These are phyloP conservation scores for Leptinotarsa peninsularis DNA, from an alignment of 2,888 invertebrate species.

Conservation along the genomic window DNA sequence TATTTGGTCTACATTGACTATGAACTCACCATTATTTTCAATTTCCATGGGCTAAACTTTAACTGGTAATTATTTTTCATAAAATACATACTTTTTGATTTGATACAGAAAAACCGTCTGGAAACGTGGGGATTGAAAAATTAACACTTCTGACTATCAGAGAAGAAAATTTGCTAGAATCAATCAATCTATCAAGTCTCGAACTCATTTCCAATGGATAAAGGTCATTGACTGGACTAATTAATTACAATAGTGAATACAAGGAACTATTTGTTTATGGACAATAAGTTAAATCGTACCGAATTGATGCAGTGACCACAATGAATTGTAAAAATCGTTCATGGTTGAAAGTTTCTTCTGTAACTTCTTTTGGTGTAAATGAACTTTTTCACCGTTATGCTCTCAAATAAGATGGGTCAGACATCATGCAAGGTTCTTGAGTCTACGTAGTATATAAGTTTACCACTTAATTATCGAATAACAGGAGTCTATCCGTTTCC, in stretches of 20 bases:
- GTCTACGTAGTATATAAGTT: neutral
- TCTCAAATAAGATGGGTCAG: conserved; percentile 10
- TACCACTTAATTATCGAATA: conserved; percentile 7
- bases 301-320: neutral
- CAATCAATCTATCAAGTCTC: no score
- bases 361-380: conserved; percentile 20
- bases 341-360: conserved; percentile 3
- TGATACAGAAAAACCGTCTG: no score
- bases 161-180: no score
- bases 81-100: no score
- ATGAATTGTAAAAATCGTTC: conserved; percentile 4
- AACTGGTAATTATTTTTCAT: no score
- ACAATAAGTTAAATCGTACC: neutral
- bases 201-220: no score
- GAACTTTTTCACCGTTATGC: conserved; percentile 27
- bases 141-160: no score
- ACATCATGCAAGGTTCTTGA: conserved; percentile 1
- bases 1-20: no score
- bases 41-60: no score
- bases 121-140: no score
- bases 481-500: conserved; percentile 14
- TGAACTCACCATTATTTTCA: no score
- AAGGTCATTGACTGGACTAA: no score
- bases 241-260: neutral
- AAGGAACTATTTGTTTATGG: conserved; percentile 12